These are phyloP conservation scores for Harpegnathos saltator DNA, from an alignment of 1,140 invertebrate genomes.

Conservation along the genomic window DNA sequence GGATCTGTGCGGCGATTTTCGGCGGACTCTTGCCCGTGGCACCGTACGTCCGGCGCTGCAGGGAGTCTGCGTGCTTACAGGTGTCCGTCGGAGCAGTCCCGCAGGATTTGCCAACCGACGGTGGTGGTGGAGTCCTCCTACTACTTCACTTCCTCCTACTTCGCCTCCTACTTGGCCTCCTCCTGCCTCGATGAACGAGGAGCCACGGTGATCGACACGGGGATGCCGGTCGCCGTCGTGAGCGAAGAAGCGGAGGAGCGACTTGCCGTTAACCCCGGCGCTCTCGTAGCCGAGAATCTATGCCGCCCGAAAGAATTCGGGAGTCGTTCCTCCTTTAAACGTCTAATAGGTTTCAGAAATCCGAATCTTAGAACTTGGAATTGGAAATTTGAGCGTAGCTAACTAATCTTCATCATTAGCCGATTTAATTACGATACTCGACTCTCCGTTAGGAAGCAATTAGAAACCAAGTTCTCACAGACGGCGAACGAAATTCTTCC, in stretches of 20 bases:
- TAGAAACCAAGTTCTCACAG: no score
- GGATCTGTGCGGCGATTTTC: conserved; percentile 68
- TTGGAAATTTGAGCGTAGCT: no score
- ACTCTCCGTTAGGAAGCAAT: no score
- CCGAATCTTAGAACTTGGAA: no score
- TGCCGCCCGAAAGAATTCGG: no score
- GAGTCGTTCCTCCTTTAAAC: no score
- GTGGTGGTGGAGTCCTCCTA: conserved; percentile 75
- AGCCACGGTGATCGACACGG: conserved; percentile 51
- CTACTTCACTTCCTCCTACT: conserved; percentile 74
- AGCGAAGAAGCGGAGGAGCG: conserved; percentile 19
- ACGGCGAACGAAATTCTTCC: no score
- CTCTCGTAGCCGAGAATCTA: no score
- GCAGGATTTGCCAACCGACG: conserved; percentile 69
- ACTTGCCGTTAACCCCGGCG: neutral
- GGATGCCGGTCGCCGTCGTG: conserved; percentile 45
- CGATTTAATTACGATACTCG: no score
- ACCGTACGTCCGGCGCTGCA: conserved; percentile 63
- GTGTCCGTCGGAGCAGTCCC: conserved; percentile 73
- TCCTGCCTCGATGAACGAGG: conserved; percentile 65
- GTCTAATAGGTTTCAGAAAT: no score
- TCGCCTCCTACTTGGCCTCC: conserved; percentile 58
- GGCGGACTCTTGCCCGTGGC: conserved; percentile 62
- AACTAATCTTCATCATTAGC: no score
- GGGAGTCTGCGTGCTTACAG: conserved; percentile 76